Percentiles rank a stretch among this genome's conserved stretches.
Conservation (phyloP, 2,888 invertebrate species). For the Rhorus exstirpatorius region DNA sequence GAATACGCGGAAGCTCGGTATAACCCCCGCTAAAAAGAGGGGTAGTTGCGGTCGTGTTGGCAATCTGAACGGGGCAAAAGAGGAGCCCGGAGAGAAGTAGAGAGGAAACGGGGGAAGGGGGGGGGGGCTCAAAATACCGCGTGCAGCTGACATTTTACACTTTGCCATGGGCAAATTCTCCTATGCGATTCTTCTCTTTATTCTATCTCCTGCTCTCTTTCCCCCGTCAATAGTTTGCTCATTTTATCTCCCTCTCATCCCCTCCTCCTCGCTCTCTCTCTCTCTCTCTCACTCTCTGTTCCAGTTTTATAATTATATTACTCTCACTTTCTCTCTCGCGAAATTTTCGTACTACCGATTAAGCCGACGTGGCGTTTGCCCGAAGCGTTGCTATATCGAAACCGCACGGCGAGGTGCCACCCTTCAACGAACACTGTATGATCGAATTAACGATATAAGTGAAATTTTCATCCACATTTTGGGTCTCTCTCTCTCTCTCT, state of each 20-base stretch:
- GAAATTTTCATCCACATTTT: constrained; percentile 20
- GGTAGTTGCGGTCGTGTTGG: constrained; percentile 72
- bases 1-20: constrained; percentile 7
- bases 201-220: constrained; percentile 33
- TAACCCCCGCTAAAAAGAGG: constrained; percentile 10
- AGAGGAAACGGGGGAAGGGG: neutral
- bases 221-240: neutral
- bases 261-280: neutral
- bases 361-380: neutral
- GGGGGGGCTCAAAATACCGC: constrained; percentile 73
- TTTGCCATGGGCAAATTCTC: constrained; percentile 69
- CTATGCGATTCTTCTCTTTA: constrained; percentile 1
- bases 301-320: constrained; percentile 15
- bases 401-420: neutral
- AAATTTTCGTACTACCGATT: neutral
- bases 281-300: neutral
- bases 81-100: neutral
- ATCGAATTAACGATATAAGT: constrained; percentile 41
- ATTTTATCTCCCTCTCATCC: constrained; percentile 36
- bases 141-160: constrained; percentile 79
- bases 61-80: constrained; percentile 64
- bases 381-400: constrained; percentile 5
- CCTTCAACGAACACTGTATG: neutral
- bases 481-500: neutral
- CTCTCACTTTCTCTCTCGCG: neutral